Base-by-base conservation (phyloP, 2,797 vertebrate genomes). In the Melanotaenia pygmaea region DNA sequence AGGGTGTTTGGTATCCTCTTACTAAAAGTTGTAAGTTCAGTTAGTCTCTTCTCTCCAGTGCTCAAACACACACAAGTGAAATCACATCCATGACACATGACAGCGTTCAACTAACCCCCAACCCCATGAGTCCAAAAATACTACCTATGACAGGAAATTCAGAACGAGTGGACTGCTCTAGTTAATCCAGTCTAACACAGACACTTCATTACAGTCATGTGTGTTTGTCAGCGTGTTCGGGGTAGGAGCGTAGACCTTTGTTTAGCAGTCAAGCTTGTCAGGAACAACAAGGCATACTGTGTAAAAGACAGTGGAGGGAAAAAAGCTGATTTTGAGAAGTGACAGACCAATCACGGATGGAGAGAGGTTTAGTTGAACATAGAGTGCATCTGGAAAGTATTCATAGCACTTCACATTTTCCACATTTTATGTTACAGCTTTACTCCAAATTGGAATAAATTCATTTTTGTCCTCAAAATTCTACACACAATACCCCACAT, bases 131-230 rank as follows among this genome's bases (percentile, higher is more conserved):
- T 78, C 28, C 59, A 81, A 64, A 87, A 81, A 86, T 64, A 35
- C 63, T 60, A 67, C 64, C 58, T 63, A 30, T 60, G 59, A 26
- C 79, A 81, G 75, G 64, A 91, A 86, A 91, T 86, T 82, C 84
- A 76, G 79, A 90, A 71, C 79, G 71, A 89, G 83, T 79, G 70
- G 88, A 86, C 59, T 62, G 71, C 84, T 88, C 51, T 77, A 85
- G 74, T 82, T 93, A 93, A 94, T 94, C 91, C 90, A 92, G 89
- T 92, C 91, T 83, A 85, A 88, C 86, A 84, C 68, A 88, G 89
- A 90, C 92, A 90, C 88, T 83, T 93, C 85, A 91, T 94, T 91
- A 93, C 82, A 87, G 72, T 63, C 70, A 63, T 40, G 50, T 40
- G 76, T 24, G 59, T 58, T 66, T 38, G 77, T 59, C 50, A 54